Evolutionary conservation across 64 coral and sea anemone genomes (phyloP).

Genomic region (Astreopora myriophthalma): DNA sequence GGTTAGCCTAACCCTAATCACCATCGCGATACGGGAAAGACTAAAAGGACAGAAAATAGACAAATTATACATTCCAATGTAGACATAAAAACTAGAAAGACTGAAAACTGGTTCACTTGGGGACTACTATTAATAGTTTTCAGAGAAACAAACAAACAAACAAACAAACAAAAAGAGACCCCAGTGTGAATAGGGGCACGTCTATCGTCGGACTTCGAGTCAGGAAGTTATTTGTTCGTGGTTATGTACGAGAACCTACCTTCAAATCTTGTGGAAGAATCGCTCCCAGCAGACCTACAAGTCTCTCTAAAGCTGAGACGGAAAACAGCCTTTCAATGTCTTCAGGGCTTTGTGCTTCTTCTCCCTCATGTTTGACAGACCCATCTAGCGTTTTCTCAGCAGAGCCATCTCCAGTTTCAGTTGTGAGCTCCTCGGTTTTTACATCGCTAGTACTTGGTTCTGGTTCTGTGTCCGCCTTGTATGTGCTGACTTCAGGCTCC

Average conservation of each 20-base stretch:
- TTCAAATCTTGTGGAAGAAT: slow-evolving; percentile 90
- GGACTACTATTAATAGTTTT: too few species aligned
- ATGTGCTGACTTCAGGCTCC: neutral
- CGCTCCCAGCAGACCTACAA: slow-evolving; percentile 91
- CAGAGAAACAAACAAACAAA: too few species aligned
- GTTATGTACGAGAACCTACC: slow-evolving; percentile 54
- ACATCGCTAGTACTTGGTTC: neutral
- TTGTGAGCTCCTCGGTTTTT: neutral
- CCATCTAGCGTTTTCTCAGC: neutral
- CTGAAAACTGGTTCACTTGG: too few species aligned
- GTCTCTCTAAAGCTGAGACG: slow-evolving; percentile 74
- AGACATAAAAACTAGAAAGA: too few species aligned
- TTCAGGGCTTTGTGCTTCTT: slow-evolving; percentile 30
- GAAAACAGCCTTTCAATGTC: slow-evolving; percentile 76
- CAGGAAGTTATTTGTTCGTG: too few species aligned
- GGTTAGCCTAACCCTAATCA: too few species aligned
- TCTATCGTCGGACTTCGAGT: neutral
- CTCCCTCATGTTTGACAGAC: neutral
- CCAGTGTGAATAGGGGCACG: too few species aligned
- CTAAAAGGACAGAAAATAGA: too few species aligned
- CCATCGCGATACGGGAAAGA: too few species aligned
- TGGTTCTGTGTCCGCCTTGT: neutral
- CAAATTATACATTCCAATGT: too few species aligned
- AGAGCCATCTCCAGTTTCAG: neutral
- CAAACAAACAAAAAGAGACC: too few species aligned